A percentile compares a stretch with the other conserved stretches of the same genome.
phyloP scores from a whole-genome alignment of 1,140 invertebrate species.

The Bombus haemorrhoidalis region DNA sequence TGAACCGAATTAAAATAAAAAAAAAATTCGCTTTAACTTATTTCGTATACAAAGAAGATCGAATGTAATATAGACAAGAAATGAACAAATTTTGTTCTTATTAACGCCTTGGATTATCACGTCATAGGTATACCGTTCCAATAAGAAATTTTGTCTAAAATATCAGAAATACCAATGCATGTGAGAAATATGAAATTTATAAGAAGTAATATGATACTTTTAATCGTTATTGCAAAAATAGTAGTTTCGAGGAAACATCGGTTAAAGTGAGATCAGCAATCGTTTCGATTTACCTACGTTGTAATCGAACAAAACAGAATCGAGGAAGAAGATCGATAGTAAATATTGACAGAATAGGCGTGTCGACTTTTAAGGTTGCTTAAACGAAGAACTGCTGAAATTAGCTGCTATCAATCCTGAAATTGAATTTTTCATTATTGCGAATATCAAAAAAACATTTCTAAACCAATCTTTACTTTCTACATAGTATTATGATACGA shows the following conservation, averaged over 20 bases:
- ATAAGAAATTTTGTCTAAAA: too few species aligned
- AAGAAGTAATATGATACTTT: not conserved
- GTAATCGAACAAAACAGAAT: slow-evolving; percentile 3
- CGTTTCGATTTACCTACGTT: not conserved
- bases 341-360: not conserved
- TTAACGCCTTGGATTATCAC: not conserved
- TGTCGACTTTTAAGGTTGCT: not conserved
- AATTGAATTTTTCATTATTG: not conserved
- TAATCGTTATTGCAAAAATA: not conserved
- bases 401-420: not conserved
- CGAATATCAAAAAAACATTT: not conserved
- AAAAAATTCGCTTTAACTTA: not conserved
- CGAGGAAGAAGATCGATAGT: slow-evolving; percentile 8
- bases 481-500: too few species aligned
- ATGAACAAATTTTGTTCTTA: slow-evolving; percentile 7
- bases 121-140: not conserved
- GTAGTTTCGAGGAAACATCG: not conserved
- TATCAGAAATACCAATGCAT: not conserved
- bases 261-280: not conserved
- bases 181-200: not conserved
- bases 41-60: not conserved
- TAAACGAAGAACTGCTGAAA: not conserved
- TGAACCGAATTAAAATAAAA: not conserved
- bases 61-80: not conserved
- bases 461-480: too few species aligned